Evolutionary conservation across 2,797 vertebrate species (phyloP).

Genomic region (Rousettus madagascariensis): DNA sequence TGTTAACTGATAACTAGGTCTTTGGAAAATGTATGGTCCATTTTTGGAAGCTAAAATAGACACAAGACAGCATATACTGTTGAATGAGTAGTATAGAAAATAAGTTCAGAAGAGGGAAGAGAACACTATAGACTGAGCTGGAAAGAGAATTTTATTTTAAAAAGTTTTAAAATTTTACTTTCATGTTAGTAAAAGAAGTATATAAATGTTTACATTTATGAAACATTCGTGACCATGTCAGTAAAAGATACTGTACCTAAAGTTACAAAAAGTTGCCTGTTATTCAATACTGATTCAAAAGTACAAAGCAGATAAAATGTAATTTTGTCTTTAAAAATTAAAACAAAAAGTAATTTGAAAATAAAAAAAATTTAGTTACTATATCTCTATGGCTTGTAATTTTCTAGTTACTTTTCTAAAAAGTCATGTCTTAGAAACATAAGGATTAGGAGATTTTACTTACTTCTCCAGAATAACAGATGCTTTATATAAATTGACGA

Average conservation of each 20-base stretch:
- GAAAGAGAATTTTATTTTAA: background rate
- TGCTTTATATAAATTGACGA: background rate
- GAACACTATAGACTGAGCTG: background rate
- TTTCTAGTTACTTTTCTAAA: background rate
- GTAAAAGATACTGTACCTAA: background rate
- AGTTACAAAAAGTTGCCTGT: background rate
- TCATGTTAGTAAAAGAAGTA: constrained; percentile 34
- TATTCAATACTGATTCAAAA: constrained; percentile 36
- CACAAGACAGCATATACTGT: background rate
- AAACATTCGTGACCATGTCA: background rate
- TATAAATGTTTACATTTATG: background rate
- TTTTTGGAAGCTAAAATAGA: constrained; percentile 19
- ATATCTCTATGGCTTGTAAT: background rate
- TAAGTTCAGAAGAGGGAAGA: background rate
- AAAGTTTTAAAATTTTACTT: background rate
- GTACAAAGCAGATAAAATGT: background rate
- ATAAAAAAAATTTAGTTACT: constrained; percentile 33
- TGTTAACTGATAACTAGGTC: background rate
- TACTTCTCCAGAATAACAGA: background rate
- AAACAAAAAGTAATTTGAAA: constrained; percentile 30
- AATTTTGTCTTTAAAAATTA: constrained; percentile 31
- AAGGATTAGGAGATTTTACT: constrained; percentile 35
- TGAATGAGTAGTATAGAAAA: background rate
- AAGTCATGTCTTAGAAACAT: background rate
- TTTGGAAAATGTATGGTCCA: constrained; percentile 8